Percentiles rank a stretch among this genome's conserved stretches.
Conservation (phyloP, 2,113 vertebrate species). For the Nycticebus coucang region DNA sequence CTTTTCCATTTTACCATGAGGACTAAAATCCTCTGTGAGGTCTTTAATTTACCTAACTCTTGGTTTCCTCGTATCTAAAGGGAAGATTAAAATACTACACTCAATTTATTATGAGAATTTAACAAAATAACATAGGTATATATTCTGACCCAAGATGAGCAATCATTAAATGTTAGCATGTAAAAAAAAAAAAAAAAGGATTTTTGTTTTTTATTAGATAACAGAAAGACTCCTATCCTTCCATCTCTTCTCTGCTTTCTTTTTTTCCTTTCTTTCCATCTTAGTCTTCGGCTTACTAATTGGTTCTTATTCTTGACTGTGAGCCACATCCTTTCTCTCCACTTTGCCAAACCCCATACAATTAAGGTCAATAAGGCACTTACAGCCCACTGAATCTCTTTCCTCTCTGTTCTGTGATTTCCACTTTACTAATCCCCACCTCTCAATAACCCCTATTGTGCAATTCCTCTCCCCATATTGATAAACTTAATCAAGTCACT, state of each 20-base stretch:
- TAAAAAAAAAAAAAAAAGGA: neutral
- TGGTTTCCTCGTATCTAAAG: neutral
- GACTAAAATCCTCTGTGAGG: conserved; percentile 40
- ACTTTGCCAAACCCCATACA: conserved; percentile 5
- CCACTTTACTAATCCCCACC: neutral
- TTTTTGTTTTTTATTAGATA: neutral
- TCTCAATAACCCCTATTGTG: neutral
- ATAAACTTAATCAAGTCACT: conserved; percentile 43
- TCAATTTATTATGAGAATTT: neutral
- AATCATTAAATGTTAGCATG: neutral
- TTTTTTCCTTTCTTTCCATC: neutral
- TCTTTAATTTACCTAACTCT: neutral
- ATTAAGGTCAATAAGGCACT: conserved; percentile 1
- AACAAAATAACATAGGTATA: neutral
- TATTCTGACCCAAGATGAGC: neutral
- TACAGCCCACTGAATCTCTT: neutral
- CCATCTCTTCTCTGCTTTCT: neutral
- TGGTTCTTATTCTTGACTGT: neutral
- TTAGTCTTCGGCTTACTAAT: neutral
- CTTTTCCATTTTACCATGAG: neutral
- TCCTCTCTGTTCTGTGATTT: conserved; percentile 27
- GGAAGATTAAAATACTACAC: neutral
- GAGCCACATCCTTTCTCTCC: neutral
- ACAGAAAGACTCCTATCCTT: neutral
- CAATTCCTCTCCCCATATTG: conserved; percentile 4